Percentiles rank a stretch among this genome's conserved stretches.
Conservation (phyloP, 2,113 vertebrate species). For the Lanius collurio region DNA sequence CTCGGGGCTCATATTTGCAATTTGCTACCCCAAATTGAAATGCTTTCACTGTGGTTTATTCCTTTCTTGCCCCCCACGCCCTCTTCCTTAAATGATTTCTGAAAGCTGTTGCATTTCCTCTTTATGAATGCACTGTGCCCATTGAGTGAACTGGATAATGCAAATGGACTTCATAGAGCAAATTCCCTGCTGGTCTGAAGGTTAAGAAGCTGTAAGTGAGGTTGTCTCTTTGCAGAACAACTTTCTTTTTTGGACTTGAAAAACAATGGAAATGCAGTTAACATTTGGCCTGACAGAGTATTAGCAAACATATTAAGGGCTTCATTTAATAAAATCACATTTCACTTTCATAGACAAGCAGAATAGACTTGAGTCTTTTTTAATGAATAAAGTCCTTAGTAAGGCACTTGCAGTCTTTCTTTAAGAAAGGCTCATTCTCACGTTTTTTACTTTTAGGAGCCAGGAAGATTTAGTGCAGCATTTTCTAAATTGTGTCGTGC, state of each 20-base stretch:
- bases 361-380: conserved; percentile 35
- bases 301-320: conserved; percentile 48
- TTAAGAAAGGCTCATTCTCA: background rate
- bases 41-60: fast-evolving
- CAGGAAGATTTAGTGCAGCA: background rate
- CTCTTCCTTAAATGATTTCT: background rate
- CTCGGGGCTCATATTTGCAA: fast-evolving
- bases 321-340: conserved; percentile 54
- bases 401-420: conserved; percentile 18
- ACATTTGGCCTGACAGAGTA: conserved; percentile 19
- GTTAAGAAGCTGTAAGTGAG: background rate
- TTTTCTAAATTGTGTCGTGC: background rate
- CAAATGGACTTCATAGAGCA: background rate
- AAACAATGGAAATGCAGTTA: conserved; percentile 38
- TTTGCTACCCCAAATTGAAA: background rate
- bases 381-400: conserved; percentile 31
- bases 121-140: background rate
- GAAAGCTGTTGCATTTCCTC: background rate
- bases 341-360: conserved; percentile 24
- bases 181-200: background rate
- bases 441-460: background rate
- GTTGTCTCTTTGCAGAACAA: background rate
- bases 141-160: background rate
- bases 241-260: background rate
- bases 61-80: fast-evolving